phyloP scores from a whole-genome alignment of 2,888 invertebrate species.

The Trichopria drosophilae region DNA sequence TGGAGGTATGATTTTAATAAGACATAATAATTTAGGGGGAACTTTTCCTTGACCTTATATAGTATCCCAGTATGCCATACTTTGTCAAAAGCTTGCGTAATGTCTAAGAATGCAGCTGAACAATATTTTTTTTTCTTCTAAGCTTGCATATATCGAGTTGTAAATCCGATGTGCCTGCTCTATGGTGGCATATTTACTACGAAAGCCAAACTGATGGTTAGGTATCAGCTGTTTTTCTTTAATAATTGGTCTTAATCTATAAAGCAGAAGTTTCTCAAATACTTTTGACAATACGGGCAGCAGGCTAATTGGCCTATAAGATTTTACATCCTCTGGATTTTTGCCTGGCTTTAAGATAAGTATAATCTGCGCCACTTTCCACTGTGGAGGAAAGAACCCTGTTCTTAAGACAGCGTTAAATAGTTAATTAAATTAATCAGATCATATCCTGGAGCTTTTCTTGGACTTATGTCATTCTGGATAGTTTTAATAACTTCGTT shows the following conservation, averaged over 20 bases:
- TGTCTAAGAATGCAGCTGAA: no score
- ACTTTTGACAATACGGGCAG: background rate
- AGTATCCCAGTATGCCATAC: background rate
- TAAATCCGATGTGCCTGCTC: no score
- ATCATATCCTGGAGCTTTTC: no score
- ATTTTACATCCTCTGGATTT: background rate
- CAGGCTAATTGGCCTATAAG: background rate
- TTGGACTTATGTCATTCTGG: no score
- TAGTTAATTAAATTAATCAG: background rate
- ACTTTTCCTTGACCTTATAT: background rate
- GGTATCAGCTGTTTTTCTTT: slow-evolving; percentile 18
- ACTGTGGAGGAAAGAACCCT: background rate
- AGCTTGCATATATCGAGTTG: no score
- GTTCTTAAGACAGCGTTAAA: slow-evolving; percentile 9
- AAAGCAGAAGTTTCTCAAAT: background rate
- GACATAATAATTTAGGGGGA: no score
- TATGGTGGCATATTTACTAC: background rate
- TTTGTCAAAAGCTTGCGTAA: no score
- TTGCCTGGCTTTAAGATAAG: background rate
- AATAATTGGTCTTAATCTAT: background rate
- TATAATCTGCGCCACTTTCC: slow-evolving; percentile 5
- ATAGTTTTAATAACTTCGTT: no score
- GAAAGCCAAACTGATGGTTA: slow-evolving; percentile 25
- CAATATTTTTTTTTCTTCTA: no score
- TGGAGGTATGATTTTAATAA: no score